These are phyloP conservation scores for Desoria tigrina DNA, from an alignment of 2,888 invertebrate species.

Conservation along the genomic window DNA sequence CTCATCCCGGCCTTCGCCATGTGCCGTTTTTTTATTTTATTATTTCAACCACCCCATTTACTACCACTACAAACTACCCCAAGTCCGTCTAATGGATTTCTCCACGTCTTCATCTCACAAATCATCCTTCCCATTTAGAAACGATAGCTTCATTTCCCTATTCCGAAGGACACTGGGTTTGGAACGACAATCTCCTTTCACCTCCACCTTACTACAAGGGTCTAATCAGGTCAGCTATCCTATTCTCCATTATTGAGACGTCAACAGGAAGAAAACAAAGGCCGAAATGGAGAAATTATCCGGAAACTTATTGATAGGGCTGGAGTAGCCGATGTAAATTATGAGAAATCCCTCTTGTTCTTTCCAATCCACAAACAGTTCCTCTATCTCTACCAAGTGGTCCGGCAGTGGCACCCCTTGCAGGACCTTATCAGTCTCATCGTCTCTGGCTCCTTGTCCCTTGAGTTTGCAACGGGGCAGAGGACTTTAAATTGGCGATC, in stretches of 20 bases:
- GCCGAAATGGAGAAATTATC: conserved; percentile 25
- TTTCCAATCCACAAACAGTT: not conserved
- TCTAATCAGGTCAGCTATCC: no score
- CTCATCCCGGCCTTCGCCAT: conserved; percentile 16
- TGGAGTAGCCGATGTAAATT: conserved; percentile 39
- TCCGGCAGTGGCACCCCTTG: not conserved
- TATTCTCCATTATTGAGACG: conserved; percentile 29
- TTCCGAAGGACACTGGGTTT: not conserved
- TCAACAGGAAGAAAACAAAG: conserved; percentile 33
- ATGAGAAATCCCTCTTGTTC: conserved; percentile 11
- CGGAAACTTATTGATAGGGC: conserved; percentile 21
- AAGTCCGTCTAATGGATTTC: conserved; percentile 42
- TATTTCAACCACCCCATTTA: conserved; percentile 17
- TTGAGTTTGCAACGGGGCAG: no score
- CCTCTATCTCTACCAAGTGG: not conserved
- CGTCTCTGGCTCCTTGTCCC: not conserved
- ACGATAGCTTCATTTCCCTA: conserved; percentile 18
- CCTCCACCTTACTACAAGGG: conserved; percentile 4
- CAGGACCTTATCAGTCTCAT: not conserved
- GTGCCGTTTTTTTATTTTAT: conserved; percentile 6
- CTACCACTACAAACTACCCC: conserved; percentile 14
- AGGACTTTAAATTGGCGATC: no score
- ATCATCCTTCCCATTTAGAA: conserved; percentile 27
- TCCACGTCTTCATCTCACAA: conserved; percentile 40
- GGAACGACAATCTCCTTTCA: not conserved